Base-by-base conservation (phyloP, 2,113 vertebrate species). In the Marcusenius ussheri region DNA sequence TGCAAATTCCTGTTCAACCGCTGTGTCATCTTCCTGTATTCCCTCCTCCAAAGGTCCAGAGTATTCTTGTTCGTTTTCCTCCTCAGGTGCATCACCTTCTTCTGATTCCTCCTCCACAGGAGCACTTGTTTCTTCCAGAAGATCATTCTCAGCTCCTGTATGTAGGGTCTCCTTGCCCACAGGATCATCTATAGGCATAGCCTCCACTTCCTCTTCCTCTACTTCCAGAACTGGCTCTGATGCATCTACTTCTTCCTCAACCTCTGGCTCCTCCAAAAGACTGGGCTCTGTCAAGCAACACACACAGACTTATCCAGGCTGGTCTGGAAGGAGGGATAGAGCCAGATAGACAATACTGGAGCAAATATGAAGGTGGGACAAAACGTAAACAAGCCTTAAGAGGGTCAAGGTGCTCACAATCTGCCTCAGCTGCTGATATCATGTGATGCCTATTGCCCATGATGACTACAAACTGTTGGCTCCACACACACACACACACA, bases 141-240 rank as follows among this genome's bases (percentile, higher is more conserved):
- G 13, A 42, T 21, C 53, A 39, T 42, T n/a, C 42, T 88, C 58
- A 45, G n/a, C 85, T 87, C 51, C 49, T 1, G 1, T 51, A 53
- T 27, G 74, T 42, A 42, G 46, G 15, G 85, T 50, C 49, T 31
- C 85, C 27, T 35, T 27, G 6, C 27, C 85, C 11, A 11, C 27
- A 0, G 9, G 35, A 1, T 56, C 53, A 42, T 88, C 45, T 74
- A 74, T 56, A 74, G 62, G 27, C 13, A 35, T n/a, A 19, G 45
- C 66, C 42, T 13, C 66, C 2, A 35, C 88, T 42, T 88, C 87
- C 58, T 27, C 87, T 13, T 88, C 58, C 27, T 88, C 88, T 45
- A 87, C 19, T 53, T 74, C 66, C 45, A 89, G 47, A 50, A 77
- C 35, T 83, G 74, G 70, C 35, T 83, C 89, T 83, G 51, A n/a